Percentiles rank a stretch among this genome's conserved stretches.
Conservation (phyloP, 2,797 vertebrate species). For the Aratinga solstitialis region DNA sequence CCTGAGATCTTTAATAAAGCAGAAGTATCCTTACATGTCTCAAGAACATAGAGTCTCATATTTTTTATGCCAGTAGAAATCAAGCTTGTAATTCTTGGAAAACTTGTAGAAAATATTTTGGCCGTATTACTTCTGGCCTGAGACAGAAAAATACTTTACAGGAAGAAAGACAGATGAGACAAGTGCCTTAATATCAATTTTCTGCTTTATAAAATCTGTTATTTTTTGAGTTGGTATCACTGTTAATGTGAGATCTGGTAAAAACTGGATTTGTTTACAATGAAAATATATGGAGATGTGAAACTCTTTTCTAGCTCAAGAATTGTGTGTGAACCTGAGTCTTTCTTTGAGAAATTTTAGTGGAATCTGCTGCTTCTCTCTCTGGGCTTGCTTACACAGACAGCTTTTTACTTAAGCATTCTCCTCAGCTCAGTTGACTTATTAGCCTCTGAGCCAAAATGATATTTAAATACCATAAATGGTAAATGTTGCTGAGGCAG, state of each 20-base stretch:
- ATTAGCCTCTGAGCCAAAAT: conserved; percentile 56
- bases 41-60: background rate
- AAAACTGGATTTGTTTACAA: background rate
- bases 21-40: background rate
- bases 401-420: conserved; percentile 52
- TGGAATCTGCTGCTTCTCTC: background rate
- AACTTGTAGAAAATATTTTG: background rate
- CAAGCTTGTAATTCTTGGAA: background rate
- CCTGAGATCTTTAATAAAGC: background rate
- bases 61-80: background rate
- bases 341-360: background rate
- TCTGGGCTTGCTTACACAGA: conserved; percentile 13
- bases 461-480: conserved; percentile 82
- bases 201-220: background rate
- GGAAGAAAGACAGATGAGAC: background rate
- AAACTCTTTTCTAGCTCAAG: background rate
- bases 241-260: background rate
- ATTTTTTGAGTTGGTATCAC: background rate
- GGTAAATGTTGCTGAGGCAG: conserved; percentile 72
- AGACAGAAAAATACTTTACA: background rate
- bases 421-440: conserved; percentile 52
- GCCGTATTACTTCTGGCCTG: background rate
- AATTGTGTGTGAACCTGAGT: background rate
- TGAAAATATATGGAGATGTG: background rate
- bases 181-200: background rate